Percentiles rank a stretch among this genome's conserved stretches.
These are phyloP conservation scores for Smithornis capensis DNA, from an alignment of 2,113 vertebrate species.

Conservation along the genomic window DNA sequence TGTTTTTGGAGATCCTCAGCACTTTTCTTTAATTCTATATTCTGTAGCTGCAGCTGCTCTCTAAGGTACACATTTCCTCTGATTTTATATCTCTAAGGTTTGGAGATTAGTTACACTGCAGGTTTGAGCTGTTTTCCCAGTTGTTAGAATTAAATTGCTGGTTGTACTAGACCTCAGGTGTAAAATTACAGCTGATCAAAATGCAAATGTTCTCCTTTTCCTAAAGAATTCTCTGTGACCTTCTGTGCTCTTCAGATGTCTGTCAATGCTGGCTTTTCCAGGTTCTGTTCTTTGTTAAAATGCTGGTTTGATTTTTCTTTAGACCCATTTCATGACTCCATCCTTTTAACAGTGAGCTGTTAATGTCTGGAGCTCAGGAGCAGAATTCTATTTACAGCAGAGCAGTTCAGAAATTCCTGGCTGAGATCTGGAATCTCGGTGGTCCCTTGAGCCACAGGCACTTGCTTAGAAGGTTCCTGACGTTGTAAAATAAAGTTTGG, in stretches of 20 bases:
- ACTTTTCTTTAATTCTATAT: not conserved
- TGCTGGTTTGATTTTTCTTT: slow-evolving; percentile 16
- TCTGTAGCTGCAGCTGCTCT: not conserved
- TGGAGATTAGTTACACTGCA: not conserved
- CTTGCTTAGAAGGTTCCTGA: not conserved
- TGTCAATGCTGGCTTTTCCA: not conserved
- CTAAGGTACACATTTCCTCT: not conserved
- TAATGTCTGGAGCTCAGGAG: not conserved
- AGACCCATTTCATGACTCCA: not conserved
- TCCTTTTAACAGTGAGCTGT: not conserved
- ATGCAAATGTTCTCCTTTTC: slow-evolving; percentile 6
- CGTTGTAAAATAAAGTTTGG: not conserved
- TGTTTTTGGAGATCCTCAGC: not conserved
- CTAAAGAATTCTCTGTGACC: not conserved
- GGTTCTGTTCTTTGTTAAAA: not conserved
- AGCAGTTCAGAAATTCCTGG: not conserved
- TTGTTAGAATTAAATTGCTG: slow-evolving; percentile 32
- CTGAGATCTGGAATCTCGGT: not conserved
- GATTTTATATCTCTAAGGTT: slow-evolving; percentile 22
- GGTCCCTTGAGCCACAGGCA: not conserved
- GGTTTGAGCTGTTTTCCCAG: slow-evolving; percentile 13
- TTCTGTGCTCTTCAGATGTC: not conserved
- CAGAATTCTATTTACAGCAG: not conserved
- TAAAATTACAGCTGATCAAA: slow-evolving; percentile 36
- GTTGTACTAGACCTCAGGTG: slow-evolving; percentile 31